Conservation (phyloP, 2,113 vertebrate genomes). For the Rhegmatorhina hoffmannsi region DNA sequence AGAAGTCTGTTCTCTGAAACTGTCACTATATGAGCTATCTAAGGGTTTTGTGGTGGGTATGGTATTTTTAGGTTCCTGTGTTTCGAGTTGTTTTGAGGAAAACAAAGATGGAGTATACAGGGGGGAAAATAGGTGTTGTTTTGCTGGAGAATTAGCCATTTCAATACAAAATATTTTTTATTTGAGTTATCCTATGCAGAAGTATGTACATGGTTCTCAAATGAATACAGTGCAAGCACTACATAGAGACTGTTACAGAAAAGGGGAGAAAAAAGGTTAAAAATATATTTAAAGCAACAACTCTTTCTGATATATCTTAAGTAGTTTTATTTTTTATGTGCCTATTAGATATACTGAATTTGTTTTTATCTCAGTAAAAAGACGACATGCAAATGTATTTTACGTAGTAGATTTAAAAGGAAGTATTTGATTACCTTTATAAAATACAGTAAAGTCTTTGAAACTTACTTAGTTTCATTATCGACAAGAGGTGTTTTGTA, state of each 20-base stretch:
- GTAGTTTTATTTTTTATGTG: not conserved
- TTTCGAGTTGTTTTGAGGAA: not conserved
- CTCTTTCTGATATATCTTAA: not conserved
- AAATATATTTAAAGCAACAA: not conserved
- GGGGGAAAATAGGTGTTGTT: not conserved
- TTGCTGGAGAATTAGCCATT: not conserved
- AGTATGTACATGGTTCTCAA: not conserved
- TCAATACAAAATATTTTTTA: not conserved
- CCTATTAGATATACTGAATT: not conserved
- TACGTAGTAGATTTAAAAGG: not conserved
- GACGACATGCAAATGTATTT: not conserved
- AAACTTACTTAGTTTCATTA: not conserved
- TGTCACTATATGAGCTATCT: not conserved
- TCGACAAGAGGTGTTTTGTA: not conserved
- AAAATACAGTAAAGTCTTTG: not conserved
- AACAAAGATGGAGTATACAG: not conserved
- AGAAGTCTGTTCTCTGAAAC: not conserved
- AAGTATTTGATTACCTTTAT: not conserved
- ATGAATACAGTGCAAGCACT: not conserved
- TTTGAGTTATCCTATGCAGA: not conserved
- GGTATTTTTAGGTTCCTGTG: not conserved
- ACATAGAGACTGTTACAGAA: not conserved
- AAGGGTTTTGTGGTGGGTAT: not conserved
- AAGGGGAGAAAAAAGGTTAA: not conserved
- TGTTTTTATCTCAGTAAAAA: slow-evolving; percentile 11